Base-by-base conservation (phyloP, 1,140 invertebrate genomes). In the Hirudo medicinalis region DNA sequence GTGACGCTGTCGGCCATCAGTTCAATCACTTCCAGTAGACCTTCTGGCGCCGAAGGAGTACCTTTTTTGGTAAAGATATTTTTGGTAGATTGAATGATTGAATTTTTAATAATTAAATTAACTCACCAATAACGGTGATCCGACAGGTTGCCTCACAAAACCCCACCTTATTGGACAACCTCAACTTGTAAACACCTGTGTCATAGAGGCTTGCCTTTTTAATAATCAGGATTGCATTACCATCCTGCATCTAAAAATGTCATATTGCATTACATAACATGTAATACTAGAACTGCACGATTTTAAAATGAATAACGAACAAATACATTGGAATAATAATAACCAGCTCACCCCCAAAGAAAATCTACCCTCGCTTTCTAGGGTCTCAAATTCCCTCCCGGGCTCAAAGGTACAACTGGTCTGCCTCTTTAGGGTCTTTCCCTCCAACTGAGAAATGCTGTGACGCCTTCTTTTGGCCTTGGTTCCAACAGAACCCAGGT, bases 1-100 rank as follows among this genome's bases (percentile, higher is more conserved):
- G 94, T 94, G 78, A 90, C 92, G 19, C 91, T 91, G 79, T 96
- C 92, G 80, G 92, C 92, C 17, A 91, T 92, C 36, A 97, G 89
- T 79, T 97, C 91, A 6, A 87, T 85, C 36, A 95, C 90, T 82
- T 92, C 89, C 0, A 97, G 54, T 20, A 93, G 92, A 67, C 87
- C 86, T 57, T 91, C 91, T 67, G 94, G 94, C 19, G 90, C 86
- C 71, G 90, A 89, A 63, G 94, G 94, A 55, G 90, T 90, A 83
- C 95, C 86, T 85, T 74, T 29, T 76, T 13, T 0, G 72, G 22
- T 17, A 13, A 49, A 25, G 13, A 63, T n/a, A 15, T 4, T n/a
- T 11, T 13, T 13, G 57, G 19, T 63, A 2, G 19, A 25, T 13
- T 13, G 57, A 32, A 63, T 13, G 57, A 63, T 2, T 13, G 15